Conservation (phyloP, 1,140 invertebrate species). For the Daktulosphaira vitifoliae region DNA sequence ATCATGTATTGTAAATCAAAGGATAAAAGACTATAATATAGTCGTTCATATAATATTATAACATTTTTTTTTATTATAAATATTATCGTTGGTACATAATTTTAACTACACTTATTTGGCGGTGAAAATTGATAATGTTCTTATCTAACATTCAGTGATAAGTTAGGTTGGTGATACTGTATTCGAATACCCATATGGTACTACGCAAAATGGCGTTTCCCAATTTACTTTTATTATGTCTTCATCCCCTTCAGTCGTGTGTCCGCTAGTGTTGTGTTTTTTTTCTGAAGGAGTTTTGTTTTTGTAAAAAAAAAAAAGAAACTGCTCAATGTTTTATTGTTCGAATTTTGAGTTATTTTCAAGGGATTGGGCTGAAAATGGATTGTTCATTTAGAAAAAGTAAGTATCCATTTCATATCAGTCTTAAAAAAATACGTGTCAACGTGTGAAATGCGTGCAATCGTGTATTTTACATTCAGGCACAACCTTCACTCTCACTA, state of each 20-base stretch:
- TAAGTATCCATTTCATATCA: too few relatives aligned
- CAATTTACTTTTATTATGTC: neutral
- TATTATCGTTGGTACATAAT: too few relatives aligned
- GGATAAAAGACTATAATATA: too few relatives aligned
- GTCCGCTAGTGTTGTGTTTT: slow-evolving; percentile 5
- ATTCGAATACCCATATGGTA: slow-evolving; percentile 7
- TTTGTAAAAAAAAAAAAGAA: neutral
- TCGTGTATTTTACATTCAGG: neutral
- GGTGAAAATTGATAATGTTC: slow-evolving; percentile 8
- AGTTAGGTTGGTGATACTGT: neutral
- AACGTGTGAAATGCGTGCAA: neutral
- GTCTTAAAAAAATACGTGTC: neutral
- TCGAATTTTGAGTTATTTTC: too few relatives aligned
- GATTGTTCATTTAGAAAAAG: slow-evolving; percentile 19
- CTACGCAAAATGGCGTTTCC: slow-evolving; percentile 32
- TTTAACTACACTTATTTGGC: too few relatives aligned
- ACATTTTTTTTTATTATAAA: too few relatives aligned
- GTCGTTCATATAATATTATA: too few relatives aligned
- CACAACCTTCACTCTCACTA: neutral
- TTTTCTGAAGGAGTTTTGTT: neutral
- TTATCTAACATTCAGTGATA: neutral
- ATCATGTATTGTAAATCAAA: too few relatives aligned
- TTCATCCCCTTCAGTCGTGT: neutral
- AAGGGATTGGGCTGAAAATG: neutral
- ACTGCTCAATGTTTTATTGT: neutral